Conservation (phyloP, 2,888 invertebrate genomes). For the Celastrina argiolus region DNA sequence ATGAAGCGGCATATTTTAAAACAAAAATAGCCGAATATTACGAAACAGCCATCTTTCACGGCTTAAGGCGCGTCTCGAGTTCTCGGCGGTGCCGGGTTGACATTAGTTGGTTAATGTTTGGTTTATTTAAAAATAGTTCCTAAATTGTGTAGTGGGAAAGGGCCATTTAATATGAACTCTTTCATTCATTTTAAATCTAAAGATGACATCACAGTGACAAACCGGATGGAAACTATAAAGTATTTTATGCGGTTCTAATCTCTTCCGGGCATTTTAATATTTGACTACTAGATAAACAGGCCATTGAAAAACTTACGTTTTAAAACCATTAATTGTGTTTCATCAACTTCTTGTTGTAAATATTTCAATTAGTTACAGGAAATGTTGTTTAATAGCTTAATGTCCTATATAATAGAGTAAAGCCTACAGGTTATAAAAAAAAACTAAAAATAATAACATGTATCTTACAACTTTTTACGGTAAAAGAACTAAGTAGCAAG, state of each 20-base stretch:
- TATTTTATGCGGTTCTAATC: not conserved
- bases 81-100: not conserved
- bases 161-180: not conserved
- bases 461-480: no score
- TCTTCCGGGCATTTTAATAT: conserved; percentile 5
- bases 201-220: not conserved
- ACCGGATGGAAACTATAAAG: not conserved
- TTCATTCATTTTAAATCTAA: not conserved
- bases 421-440: no score
- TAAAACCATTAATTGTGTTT: no score
- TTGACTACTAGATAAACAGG: not conserved
- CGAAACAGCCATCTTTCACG: conserved; percentile 13
- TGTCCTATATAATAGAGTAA: no score
- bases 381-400: no score
- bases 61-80: not conserved
- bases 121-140: not conserved
- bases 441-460: no score
- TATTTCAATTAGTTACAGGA: no score
- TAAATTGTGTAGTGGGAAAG: not conserved
- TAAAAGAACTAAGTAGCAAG: no score
- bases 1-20: conserved; percentile 23
- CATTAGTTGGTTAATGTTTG: not conserved
- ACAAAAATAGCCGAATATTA: conserved; percentile 24
- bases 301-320: not conserved
- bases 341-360: no score